Percentiles rank a stretch among this genome's conserved stretches.
Conservation (phyloP, 2,888 invertebrate genomes). For the Desoria tigrina region DNA sequence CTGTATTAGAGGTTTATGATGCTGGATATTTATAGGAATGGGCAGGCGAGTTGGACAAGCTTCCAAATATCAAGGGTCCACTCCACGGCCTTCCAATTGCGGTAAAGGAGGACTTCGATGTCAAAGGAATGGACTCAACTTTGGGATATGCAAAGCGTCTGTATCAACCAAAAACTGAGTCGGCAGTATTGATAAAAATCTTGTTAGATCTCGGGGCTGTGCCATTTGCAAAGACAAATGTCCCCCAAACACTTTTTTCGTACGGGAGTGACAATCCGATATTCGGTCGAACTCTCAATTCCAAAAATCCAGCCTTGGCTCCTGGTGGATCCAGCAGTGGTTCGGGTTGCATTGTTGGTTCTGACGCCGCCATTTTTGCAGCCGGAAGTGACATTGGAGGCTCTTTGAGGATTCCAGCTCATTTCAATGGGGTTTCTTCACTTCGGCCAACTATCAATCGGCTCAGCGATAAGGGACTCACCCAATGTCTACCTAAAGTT, state of each 20-base stretch:
- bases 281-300: slow-evolving; percentile 47
- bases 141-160: slow-evolving; percentile 54
- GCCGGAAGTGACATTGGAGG: slow-evolving; percentile 44
- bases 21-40: no score
- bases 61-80: no score
- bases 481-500: no score
- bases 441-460: slow-evolving; percentile 56
- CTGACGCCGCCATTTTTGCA: slow-evolving; percentile 41
- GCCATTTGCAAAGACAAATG: slow-evolving; percentile 54
- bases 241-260: slow-evolving; percentile 56
- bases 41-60: no score
- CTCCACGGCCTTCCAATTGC: slow-evolving; percentile 56
- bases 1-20: no score
- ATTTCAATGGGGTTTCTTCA: slow-evolving; percentile 59
- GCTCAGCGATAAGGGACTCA: slow-evolving; percentile 28
- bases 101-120: slow-evolving; percentile 55
- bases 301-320: slow-evolving; percentile 35
- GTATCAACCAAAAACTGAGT: slow-evolving; percentile 51
- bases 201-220: slow-evolving; percentile 57
- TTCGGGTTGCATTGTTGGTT: slow-evolving; percentile 36
- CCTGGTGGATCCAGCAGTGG: slow-evolving; percentile 49
- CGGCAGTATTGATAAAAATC: slow-evolving; percentile 27
- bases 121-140: slow-evolving; percentile 57
- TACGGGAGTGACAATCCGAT: slow-evolving; percentile 47
- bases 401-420: slow-evolving; percentile 55